Conservation (phyloP, 2,797 vertebrate genomes). For the Cossypha polioptera region DNA sequence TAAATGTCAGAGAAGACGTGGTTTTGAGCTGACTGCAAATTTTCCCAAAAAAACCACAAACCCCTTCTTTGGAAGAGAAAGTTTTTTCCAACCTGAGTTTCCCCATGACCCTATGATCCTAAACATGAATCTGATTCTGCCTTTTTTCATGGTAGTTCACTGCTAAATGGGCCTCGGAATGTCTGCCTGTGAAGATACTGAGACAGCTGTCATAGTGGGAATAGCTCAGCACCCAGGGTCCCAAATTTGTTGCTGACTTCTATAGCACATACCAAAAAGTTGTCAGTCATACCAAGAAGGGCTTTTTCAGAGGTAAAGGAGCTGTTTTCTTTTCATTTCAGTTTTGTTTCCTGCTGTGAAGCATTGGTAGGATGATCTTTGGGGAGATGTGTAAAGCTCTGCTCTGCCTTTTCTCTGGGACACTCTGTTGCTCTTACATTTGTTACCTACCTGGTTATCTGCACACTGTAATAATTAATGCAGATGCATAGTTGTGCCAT, state of each 20-base stretch:
- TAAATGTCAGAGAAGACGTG: not conserved
- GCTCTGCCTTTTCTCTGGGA: not conserved
- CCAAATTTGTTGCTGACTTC: not conserved
- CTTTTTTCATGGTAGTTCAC: not conserved
- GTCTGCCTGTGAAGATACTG: not conserved
- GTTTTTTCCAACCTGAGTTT: not conserved
- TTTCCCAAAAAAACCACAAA: not conserved
- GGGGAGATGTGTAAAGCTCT: not conserved
- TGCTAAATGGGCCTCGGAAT: not conserved
- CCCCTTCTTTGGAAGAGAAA: not conserved
- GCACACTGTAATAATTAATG: not conserved
- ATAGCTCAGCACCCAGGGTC: not conserved
- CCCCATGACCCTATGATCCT: not conserved
- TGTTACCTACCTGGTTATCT: not conserved
- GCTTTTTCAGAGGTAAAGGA: not conserved
- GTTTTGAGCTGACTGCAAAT: not conserved
- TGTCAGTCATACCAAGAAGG: not conserved
- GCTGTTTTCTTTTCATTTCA: not conserved
- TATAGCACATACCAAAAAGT: not conserved
- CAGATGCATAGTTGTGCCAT: not conserved
- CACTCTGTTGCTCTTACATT: not conserved
- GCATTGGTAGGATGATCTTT: not conserved
- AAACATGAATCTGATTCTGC: not conserved
- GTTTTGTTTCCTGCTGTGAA: not conserved
- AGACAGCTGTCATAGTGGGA: not conserved